Percentiles rank a stretch among this genome's conserved stretches.
Conservation (phyloP, 2,113 vertebrate species). For the Cnemophilus loriae region DNA sequence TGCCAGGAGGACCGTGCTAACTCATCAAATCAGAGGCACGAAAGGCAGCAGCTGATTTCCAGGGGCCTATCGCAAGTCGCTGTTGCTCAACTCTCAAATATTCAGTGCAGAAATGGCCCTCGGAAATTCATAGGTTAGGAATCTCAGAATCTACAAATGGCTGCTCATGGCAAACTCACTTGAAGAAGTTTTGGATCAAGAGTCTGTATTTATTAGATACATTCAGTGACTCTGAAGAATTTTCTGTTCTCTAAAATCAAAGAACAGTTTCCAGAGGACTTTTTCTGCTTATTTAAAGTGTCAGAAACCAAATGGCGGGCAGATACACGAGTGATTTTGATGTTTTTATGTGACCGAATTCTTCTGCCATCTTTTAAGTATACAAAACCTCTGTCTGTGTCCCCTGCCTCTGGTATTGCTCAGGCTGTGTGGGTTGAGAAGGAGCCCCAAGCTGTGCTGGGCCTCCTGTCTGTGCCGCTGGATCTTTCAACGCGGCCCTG, state of each 20-base stretch:
- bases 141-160: slow-evolving; percentile 13
- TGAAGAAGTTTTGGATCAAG: neutral
- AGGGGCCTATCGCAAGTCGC: neutral
- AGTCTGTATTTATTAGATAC: neutral
- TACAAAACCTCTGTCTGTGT: neutral
- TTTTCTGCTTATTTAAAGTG: neutral
- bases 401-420: neutral
- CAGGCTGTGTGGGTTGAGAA: neutral
- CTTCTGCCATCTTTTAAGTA: neutral
- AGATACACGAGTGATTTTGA: neutral
- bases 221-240: neutral
- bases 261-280: neutral
- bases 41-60: slow-evolving; percentile 37
- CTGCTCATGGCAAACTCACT: neutral
- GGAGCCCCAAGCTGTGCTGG: neutral
- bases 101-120: neutral
- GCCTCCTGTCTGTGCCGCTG: neutral
- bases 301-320: neutral
- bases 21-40: slow-evolving; percentile 39
- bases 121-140: slow-evolving; percentile 3
- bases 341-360: neutral
- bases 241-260: neutral
- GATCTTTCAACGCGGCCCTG: neutral
- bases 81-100: slow-evolving; percentile 23
- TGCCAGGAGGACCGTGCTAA: slow-evolving; percentile 11